Percentiles rank a stretch among this genome's conserved stretches.
These are phyloP conservation scores for Drosophila arawakana DNA, from an alignment of 1,140 invertebrate species.

Conservation along the genomic window DNA sequence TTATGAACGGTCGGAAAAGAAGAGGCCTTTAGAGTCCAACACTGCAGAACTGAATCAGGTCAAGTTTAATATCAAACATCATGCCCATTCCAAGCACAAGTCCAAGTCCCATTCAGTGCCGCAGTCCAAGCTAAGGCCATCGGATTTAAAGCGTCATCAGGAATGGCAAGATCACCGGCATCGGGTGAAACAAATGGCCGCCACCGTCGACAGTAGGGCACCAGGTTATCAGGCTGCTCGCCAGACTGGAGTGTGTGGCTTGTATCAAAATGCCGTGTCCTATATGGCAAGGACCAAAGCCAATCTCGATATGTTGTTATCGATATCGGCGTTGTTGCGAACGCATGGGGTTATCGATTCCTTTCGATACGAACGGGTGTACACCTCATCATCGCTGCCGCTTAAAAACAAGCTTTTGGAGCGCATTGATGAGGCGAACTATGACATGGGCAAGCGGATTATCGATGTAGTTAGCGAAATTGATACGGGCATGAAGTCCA, in stretches of 20 bases:
- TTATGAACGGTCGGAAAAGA: neutral
- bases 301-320: slow-evolving; percentile 11
- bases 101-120: neutral
- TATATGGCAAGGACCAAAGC: neutral
- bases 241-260: neutral
- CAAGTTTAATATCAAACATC: neutral
- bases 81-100: neutral
- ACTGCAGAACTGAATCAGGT: too few relatives aligned
- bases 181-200: neutral
- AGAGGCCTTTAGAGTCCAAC: neutral
- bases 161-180: neutral
- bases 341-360: slow-evolving; percentile 9
- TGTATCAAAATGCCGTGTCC: neutral
- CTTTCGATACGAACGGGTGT: slow-evolving; percentile 13
- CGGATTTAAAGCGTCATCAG: neutral
- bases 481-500: slow-evolving; percentile 44
- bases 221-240: neutral
- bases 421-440: slow-evolving; percentile 8
- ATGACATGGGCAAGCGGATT: slow-evolving; percentile 47
- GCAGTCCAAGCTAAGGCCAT: neutral
- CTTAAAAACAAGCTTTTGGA: neutral
- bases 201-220: neutral
- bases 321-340: neutral
- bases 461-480: slow-evolving; percentile 51
- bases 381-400: slow-evolving; percentile 4